Conservation (phyloP, 2,113 vertebrate genomes). For the Perca flavescens region DNA sequence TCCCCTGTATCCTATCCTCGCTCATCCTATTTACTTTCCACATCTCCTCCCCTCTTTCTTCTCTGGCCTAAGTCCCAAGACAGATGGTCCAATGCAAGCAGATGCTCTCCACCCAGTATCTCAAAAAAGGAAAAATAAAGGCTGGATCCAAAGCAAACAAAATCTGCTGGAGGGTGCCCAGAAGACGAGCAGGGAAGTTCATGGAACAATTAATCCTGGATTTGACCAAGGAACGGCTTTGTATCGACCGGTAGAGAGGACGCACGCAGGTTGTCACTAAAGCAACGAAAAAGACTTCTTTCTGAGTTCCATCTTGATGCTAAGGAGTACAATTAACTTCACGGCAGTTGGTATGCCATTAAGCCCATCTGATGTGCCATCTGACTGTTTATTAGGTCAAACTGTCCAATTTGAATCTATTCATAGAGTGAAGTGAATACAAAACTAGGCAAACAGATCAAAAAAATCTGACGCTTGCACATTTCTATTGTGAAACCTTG, state of each 20-base stretch:
- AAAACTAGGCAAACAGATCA: conserved; percentile 15
- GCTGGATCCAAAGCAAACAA: conserved; percentile 73
- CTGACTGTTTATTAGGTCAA: conserved; percentile 27
- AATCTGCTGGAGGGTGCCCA: conserved; percentile 55
- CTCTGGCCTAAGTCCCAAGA: conserved; percentile 72
- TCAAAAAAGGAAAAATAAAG: conserved; percentile 59
- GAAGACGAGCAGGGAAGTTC: conserved; percentile 35
- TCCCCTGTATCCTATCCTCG: conserved; percentile 25
- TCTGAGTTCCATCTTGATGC: not conserved
- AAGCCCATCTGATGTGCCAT: conserved; percentile 13
- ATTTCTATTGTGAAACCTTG: not conserved
- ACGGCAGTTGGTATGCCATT: conserved; percentile 12
- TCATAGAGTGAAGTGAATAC: conserved; percentile 7
- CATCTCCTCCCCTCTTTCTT: conserved; percentile 54
- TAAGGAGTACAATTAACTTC: conserved; percentile 6
- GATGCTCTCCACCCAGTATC: conserved; percentile 73
- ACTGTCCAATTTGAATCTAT: conserved; percentile 33
- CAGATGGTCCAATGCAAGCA: conserved; percentile 77
- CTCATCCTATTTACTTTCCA: conserved; percentile 16
- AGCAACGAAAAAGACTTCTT: not conserved
- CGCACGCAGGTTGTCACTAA: conserved; percentile 23
- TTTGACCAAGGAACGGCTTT: conserved; percentile 28
- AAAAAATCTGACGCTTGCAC: not conserved
- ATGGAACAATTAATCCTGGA: conserved; percentile 50
- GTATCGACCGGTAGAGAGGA: not conserved